These are phyloP conservation scores for Rhagonycha fulva DNA, from an alignment of 2,888 invertebrate genomes.

Conservation along the genomic window DNA sequence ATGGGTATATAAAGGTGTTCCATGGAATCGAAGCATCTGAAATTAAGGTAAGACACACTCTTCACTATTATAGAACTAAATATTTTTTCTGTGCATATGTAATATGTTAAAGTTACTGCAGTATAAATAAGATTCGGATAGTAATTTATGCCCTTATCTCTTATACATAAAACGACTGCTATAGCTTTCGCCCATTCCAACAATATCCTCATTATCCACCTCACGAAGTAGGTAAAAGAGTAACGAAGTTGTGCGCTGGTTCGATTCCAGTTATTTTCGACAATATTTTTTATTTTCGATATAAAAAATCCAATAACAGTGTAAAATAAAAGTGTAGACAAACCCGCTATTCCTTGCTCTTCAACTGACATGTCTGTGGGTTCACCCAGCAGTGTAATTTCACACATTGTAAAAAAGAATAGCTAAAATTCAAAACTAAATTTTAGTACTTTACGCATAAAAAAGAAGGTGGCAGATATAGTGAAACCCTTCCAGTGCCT, in stretches of 20 bases:
- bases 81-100: slow-evolving; percentile 70
- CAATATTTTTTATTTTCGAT: slow-evolving; percentile 46
- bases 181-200: slow-evolving; percentile 81
- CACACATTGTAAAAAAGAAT: slow-evolving; percentile 49
- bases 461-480: not conserved
- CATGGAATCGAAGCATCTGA: slow-evolving; percentile 69
- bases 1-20: slow-evolving; percentile 72
- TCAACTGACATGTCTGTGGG: slow-evolving; percentile 34
- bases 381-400: slow-evolving; percentile 38
- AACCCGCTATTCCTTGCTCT: slow-evolving; percentile 42
- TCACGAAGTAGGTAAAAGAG: slow-evolving; percentile 33
- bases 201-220: slow-evolving; percentile 63
- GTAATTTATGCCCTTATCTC: slow-evolving; percentile 74
- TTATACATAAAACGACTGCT: slow-evolving; percentile 62
- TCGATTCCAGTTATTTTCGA: slow-evolving; percentile 34
- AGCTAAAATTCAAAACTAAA: slow-evolving; percentile 38
- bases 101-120: slow-evolving; percentile 67
- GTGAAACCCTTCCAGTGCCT: not conserved
- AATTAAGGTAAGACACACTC: slow-evolving; percentile 59
- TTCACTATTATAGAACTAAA: slow-evolving; percentile 67
- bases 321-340: slow-evolving; percentile 52
- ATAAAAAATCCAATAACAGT: slow-evolving; percentile 51
- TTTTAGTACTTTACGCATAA: not conserved
- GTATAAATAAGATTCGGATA: slow-evolving; percentile 68
- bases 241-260: not conserved